These are phyloP conservation scores for Drosophila anomelani DNA, from an alignment of 2,888 invertebrate genomes.

Conservation along the genomic window DNA sequence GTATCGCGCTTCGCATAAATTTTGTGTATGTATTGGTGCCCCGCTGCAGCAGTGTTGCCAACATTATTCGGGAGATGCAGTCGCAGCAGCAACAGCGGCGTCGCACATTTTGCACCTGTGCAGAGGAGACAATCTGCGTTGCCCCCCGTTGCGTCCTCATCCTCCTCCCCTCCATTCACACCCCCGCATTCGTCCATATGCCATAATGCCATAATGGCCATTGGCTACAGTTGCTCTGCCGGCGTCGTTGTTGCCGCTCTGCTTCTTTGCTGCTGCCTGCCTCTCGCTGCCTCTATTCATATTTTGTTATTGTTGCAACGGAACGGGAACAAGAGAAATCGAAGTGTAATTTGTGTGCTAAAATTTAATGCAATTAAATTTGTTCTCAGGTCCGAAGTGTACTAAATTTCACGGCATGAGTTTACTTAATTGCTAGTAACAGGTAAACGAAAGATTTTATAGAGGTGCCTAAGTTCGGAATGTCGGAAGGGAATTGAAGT, in stretches of 20 bases:
- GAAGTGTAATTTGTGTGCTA: constrained; percentile 21
- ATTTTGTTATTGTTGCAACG: constrained; percentile 49
- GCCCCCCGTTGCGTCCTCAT: constrained; percentile 4
- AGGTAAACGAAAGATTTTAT: neutral
- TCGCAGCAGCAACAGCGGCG: constrained; percentile 19
- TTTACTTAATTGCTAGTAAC: neutral
- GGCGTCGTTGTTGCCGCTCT: constrained; percentile 24
- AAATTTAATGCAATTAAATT: neutral
- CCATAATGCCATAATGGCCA: constrained; percentile 31
- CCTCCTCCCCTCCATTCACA: constrained; percentile 30
- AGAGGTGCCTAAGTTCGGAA: neutral
- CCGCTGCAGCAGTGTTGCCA: constrained; percentile 77
- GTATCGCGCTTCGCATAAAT: constrained; percentile 66
- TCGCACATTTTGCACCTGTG: constrained; percentile 74
- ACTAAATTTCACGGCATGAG: neutral
- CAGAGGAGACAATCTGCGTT: constrained; percentile 54
- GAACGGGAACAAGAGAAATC: constrained; percentile 13
- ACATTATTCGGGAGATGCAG: constrained; percentile 54
- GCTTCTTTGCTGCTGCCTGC: constrained; percentile 15
- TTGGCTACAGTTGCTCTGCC: constrained; percentile 36
- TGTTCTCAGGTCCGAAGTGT: neutral
- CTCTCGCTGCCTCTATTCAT: constrained; percentile 49
- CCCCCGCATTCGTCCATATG: constrained; percentile 48
- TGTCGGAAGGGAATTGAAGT: neutral
- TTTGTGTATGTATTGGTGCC: constrained; percentile 76